Percentiles rank a stretch among this genome's conserved stretches.
Conservation (phyloP, 2,797 vertebrate genomes). For the Microhierax caerulescens region DNA sequence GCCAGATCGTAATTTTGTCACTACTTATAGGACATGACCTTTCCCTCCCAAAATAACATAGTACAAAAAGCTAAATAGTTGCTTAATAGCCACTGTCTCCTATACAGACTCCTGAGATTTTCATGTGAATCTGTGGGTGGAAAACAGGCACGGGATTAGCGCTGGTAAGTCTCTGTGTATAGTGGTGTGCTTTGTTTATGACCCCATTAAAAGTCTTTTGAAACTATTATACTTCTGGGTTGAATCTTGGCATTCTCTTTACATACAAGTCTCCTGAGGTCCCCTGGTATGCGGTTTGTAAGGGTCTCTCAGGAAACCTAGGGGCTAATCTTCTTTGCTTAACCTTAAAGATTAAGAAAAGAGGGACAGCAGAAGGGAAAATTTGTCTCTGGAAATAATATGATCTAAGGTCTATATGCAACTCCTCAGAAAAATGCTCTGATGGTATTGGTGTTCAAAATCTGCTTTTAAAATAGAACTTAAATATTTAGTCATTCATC, state of each 20-base stretch:
- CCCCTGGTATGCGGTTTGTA: background rate
- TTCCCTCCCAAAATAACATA: constrained; percentile 18
- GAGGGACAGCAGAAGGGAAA: background rate
- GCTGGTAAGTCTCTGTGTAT: background rate
- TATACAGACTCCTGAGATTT: constrained; percentile 3
- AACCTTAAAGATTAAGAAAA: background rate
- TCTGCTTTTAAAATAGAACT: background rate
- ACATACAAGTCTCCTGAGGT: background rate
- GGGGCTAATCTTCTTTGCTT: background rate
- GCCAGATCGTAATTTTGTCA: constrained; percentile 46
- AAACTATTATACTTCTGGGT: background rate
- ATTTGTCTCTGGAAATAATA: background rate
- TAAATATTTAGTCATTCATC: background rate
- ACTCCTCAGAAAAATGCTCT: background rate
- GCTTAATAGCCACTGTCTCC: constrained; percentile 41
- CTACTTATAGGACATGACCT: constrained; percentile 28
- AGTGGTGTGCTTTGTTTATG: background rate
- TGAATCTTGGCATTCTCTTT: background rate
- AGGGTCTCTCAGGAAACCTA: background rate
- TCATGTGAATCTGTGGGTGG: constrained; percentile 17
- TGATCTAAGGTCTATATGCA: background rate
- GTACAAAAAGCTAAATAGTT: background rate
- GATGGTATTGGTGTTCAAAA: background rate
- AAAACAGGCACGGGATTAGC: background rate
- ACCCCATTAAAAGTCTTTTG: background rate